phyloP scores from a whole-genome alignment of 1,140 invertebrate species.

The Mylabris phalerata region DNA sequence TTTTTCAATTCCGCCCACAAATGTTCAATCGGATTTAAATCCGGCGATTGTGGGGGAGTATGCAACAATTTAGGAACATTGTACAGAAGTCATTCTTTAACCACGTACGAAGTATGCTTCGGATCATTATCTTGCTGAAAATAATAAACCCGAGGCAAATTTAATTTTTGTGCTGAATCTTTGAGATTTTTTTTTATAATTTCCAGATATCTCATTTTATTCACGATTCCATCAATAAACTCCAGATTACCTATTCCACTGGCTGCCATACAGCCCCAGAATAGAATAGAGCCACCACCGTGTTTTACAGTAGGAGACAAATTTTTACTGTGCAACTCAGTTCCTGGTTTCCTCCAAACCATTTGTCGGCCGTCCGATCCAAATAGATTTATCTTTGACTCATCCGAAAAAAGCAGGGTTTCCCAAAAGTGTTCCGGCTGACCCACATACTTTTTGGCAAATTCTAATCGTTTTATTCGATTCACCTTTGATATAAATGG shows the following conservation, averaged over 20 bases:
- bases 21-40: slow-evolving; percentile 29
- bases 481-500: slow-evolving; percentile 10
- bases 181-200: no score
- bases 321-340: slow-evolving; percentile 4
- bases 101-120: background rate
- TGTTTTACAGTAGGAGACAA: slow-evolving; percentile 30
- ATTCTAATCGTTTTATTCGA: slow-evolving; percentile 7
- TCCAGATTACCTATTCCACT: slow-evolving; percentile 31
- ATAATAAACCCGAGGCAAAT: slow-evolving; percentile 2
- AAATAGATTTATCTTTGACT: slow-evolving; percentile 19
- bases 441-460: slow-evolving; percentile 7
- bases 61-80: slow-evolving; percentile 8
- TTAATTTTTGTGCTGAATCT: no score
- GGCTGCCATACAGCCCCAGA: slow-evolving; percentile 38
- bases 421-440: slow-evolving; percentile 9
- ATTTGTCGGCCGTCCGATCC: no score
- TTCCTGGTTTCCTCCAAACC: slow-evolving; percentile 9
- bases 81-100: slow-evolving; percentile 19
- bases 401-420: slow-evolving; percentile 15
- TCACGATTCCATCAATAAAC: slow-evolving; percentile 37
- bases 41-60: slow-evolving; percentile 14
- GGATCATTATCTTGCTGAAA: background rate
- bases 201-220: slow-evolving; percentile 2
- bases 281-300: slow-evolving; percentile 30
- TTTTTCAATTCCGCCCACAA: slow-evolving; percentile 18